A percentile compares a stretch with the other conserved stretches of the same genome.
phyloP scores from a whole-genome alignment of 1,140 invertebrate species.

The Lerema accius region DNA sequence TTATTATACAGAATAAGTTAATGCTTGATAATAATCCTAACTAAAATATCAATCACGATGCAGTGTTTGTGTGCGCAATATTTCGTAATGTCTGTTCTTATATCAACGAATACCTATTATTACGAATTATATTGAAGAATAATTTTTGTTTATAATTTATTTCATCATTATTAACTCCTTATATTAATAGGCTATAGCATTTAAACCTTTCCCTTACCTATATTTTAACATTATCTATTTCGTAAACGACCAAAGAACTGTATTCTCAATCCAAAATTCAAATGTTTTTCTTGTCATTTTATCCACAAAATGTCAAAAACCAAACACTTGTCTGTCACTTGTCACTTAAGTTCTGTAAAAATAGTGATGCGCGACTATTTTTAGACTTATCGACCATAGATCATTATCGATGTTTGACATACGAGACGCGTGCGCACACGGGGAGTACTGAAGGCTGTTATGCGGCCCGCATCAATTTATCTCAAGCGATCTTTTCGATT shows the following conservation, averaged over 20 bases:
- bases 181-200: no score
- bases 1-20: no score
- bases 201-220: conserved; percentile 6
- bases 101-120: no score
- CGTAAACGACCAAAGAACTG: neutral
- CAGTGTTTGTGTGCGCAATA: no score
- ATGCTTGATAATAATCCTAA: no score
- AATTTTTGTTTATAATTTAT: no score
- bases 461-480: conserved; percentile 56
- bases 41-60: no score
- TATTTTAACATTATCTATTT: neutral
- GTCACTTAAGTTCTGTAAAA: conserved; percentile 9
- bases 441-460: conserved; percentile 46
- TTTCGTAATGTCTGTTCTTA: no score
- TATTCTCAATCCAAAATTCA: neutral
- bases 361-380: conserved; percentile 46
- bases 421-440: conserved; percentile 41
- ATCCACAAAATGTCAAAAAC: neutral
- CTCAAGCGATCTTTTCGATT: conserved; percentile 42
- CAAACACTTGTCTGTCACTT: neutral
- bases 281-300: conserved; percentile 20
- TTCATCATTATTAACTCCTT: no score
- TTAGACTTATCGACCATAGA: conserved; percentile 51
- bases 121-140: no score
- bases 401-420: conserved; percentile 45